phyloP scores from a whole-genome alignment of 2,888 invertebrate species.

The Limnephilus auricula region DNA sequence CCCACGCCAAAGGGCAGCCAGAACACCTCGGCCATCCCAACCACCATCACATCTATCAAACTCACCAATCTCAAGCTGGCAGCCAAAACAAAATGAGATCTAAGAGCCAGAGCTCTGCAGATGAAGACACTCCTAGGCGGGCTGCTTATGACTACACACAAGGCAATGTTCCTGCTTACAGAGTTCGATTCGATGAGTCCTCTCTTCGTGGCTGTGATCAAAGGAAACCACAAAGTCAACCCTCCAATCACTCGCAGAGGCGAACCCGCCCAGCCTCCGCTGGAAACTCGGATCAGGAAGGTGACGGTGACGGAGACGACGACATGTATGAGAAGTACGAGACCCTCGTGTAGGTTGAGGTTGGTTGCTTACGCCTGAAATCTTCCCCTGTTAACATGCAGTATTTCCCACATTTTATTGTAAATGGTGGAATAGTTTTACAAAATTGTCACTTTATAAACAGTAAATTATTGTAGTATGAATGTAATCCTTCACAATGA shows the following conservation, averaged over 20 bases:
- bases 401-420: constrained; percentile 33
- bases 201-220: constrained; percentile 52
- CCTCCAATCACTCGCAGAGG: constrained; percentile 32
- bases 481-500: not conserved
- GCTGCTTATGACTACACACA: constrained; percentile 52
- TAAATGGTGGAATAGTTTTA: constrained; percentile 12
- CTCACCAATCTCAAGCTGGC: constrained; percentile 37
- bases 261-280: constrained; percentile 47
- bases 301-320: constrained; percentile 69
- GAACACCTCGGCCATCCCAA: constrained; percentile 37
- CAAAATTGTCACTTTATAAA: constrained; percentile 4
- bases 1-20: constrained; percentile 12
- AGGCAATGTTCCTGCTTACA: constrained; percentile 53
- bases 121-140: constrained; percentile 58
- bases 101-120: constrained; percentile 63
- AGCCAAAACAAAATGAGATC: constrained; percentile 62
- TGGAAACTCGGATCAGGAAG: constrained; percentile 71
- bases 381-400: constrained; percentile 10
- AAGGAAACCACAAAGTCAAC: constrained; percentile 14
- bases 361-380: not conserved
- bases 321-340: constrained; percentile 75
- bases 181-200: constrained; percentile 64
- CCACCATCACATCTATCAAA: not conserved
- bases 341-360: constrained; percentile 73
- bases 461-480: constrained; percentile 2